Conservation (phyloP, 1,140 invertebrate species). For the Cepaea nemoralis region DNA sequence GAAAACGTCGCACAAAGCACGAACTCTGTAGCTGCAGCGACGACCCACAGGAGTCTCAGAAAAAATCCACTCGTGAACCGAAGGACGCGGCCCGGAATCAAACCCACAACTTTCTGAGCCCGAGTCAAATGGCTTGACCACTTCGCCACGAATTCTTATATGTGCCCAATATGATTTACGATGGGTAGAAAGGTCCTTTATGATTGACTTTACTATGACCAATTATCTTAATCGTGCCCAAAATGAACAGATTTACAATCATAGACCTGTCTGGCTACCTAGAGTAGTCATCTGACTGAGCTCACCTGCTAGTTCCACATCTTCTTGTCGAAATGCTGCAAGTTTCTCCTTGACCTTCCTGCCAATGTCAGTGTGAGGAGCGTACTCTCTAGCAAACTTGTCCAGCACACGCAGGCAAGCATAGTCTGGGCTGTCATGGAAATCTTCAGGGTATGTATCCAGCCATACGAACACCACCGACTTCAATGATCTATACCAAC, state of each 20-base stretch:
- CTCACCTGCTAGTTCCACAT: conserved; percentile 29
- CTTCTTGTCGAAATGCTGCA: conserved; percentile 1
- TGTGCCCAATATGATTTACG: no score
- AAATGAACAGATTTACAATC: not conserved
- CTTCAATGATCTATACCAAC: conserved; percentile 79
- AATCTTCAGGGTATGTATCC: conserved; percentile 96
- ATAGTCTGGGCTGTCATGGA: conserved; percentile 86
- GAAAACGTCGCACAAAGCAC: no score
- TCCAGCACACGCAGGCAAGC: conserved; percentile 85
- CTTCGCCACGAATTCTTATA: no score
- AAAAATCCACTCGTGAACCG: no score
- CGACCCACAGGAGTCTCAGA: no score
- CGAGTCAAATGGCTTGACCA: no score
- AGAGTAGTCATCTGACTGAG: not conserved
- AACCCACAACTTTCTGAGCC: no score
- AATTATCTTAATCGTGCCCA: no score
- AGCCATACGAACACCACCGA: conserved; percentile 92
- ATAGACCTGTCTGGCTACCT: not conserved
- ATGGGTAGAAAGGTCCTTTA: no score
- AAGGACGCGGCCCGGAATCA: no score
- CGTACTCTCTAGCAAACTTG: conserved; percentile 84
- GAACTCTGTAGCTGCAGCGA: no score
- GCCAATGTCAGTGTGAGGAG: conserved; percentile 75
- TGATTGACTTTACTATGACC: no score
- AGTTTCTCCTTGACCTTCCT: conserved; percentile 74